A percentile compares a stretch with the other conserved stretches of the same genome.
Evolutionary conservation across 2,888 invertebrate genomes (phyloP).

Genomic region (Tenthredo scrophulariae): DNA sequence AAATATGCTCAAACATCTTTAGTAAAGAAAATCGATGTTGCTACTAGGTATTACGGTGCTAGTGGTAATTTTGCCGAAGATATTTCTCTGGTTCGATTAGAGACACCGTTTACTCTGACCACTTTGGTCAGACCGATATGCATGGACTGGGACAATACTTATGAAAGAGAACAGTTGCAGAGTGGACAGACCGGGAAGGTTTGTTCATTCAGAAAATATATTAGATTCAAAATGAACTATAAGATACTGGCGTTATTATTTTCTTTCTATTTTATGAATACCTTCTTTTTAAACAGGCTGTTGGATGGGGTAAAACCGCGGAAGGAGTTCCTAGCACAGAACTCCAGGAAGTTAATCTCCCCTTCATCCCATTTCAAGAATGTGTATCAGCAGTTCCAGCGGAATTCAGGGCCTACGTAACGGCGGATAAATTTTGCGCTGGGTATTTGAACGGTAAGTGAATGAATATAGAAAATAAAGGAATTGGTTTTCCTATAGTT

Average conservation of each 20-base stretch:
- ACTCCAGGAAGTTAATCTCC: constrained; percentile 63
- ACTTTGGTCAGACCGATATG: constrained; percentile 62
- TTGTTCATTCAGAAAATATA: neutral
- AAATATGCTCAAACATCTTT: constrained; percentile 61
- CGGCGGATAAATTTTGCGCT: constrained; percentile 68
- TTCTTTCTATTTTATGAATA: no score
- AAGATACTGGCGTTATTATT: no score
- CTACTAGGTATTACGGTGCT: constrained; percentile 62
- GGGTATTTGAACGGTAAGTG: constrained; percentile 64
- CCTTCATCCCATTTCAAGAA: constrained; percentile 64
- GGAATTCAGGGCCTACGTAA: constrained; percentile 66
- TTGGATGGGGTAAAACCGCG: constrained; percentile 67
- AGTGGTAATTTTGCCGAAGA: constrained; percentile 65
- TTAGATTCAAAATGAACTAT: neutral
- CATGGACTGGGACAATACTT: constrained; percentile 64
- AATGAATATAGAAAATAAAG: neutral
- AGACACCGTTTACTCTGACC: constrained; percentile 61
- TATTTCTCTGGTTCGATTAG: constrained; percentile 63
- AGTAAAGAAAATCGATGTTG: constrained; percentile 58
- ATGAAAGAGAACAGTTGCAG: constrained; percentile 60
- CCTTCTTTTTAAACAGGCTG: constrained; percentile 58
- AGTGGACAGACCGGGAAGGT: constrained; percentile 62
- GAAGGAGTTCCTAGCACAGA: constrained; percentile 60
- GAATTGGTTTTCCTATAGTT: neutral
- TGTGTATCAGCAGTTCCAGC: constrained; percentile 62